A percentile compares a stretch with the other conserved stretches of the same genome.
phyloP scores from a whole-genome alignment of 2,888 invertebrate genomes.

The Meiosimyza decipiens region DNA sequence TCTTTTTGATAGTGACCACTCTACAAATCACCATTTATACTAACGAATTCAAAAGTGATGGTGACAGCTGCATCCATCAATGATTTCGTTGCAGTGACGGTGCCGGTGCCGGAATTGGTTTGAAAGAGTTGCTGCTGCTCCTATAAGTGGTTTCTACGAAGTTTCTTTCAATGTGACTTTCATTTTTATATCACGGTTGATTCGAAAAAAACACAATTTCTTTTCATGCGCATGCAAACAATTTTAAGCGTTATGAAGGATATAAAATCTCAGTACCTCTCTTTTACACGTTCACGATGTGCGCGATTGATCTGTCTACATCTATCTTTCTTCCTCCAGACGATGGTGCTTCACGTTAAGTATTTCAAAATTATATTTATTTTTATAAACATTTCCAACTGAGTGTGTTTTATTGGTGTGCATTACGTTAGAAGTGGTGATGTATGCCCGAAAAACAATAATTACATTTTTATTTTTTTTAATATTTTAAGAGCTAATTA shows the following conservation, averaged over 20 bases:
- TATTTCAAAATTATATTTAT: slow-evolving; percentile 28
- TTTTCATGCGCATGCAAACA: too few relatives aligned
- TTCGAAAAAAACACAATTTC: too few relatives aligned
- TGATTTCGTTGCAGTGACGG: too few relatives aligned
- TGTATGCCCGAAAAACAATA: slow-evolving; percentile 29
- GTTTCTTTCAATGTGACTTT: too few relatives aligned
- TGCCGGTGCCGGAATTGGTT: too few relatives aligned
- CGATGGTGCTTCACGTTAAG: slow-evolving; percentile 38
- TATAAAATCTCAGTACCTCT: slow-evolving; percentile 22
- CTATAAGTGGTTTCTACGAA: too few relatives aligned
- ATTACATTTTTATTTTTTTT: slow-evolving; percentile 32
- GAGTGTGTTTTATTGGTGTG: slow-evolving; percentile 34
- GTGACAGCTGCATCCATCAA: too few relatives aligned
- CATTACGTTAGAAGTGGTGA: slow-evolving; percentile 7
- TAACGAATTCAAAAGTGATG: too few relatives aligned
- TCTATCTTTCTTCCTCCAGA: slow-evolving; percentile 1
- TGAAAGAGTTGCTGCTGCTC: too few relatives aligned
- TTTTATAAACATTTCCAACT: slow-evolving; percentile 24
- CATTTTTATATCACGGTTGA: too few relatives aligned
- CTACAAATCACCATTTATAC: too few relatives aligned
- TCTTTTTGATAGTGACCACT: too few relatives aligned
- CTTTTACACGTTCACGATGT: background rate
- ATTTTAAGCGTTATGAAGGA: background rate
- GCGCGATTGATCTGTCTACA: slow-evolving; percentile 13
- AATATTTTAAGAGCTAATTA: slow-evolving; percentile 41